These are phyloP conservation scores for Drosophila aff. DNA, from an alignment of 1,140 invertebrate species.

Conservation along the genomic window DNA sequence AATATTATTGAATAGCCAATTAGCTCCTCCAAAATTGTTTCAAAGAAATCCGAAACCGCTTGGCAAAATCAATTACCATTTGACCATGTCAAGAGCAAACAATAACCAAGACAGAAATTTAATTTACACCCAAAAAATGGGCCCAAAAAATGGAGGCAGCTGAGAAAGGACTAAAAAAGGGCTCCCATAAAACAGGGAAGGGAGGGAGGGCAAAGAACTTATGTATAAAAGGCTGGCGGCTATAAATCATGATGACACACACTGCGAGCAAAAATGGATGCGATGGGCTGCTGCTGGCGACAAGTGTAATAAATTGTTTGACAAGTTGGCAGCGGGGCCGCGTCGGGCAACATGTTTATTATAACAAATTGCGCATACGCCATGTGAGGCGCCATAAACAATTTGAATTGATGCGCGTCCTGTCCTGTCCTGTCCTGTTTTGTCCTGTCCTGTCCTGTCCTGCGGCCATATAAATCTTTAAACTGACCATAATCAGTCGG, in stretches of 20 bases:
- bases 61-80: slow-evolving; percentile 38
- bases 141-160: background rate
- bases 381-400: slow-evolving; percentile 72
- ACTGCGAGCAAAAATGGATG: slow-evolving; percentile 28
- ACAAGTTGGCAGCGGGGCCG: slow-evolving; percentile 72
- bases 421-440: background rate
- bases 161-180: slow-evolving; percentile 24
- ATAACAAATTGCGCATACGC: slow-evolving; percentile 80
- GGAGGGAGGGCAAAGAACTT: slow-evolving; percentile 35
- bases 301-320: slow-evolving; percentile 77
- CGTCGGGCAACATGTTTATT: slow-evolving; percentile 78
- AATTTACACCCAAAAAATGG: slow-evolving; percentile 35
- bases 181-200: slow-evolving; percentile 3
- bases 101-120: slow-evolving; percentile 50
- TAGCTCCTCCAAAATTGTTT: background rate
- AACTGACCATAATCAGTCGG: slow-evolving; percentile 53
- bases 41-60: background rate
- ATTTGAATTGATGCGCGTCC: slow-evolving; percentile 64
- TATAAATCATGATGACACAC: slow-evolving; percentile 64
- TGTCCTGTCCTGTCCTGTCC: background rate
- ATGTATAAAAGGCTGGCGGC: slow-evolving; percentile 56
- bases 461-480: slow-evolving; percentile 61
- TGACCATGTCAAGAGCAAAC: slow-evolving; percentile 37
- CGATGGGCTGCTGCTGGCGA: slow-evolving; percentile 15
- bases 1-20: background rate